Base-by-base conservation (phyloP, 2,797 vertebrate species). In the Hylomyscus alleni region DNA sequence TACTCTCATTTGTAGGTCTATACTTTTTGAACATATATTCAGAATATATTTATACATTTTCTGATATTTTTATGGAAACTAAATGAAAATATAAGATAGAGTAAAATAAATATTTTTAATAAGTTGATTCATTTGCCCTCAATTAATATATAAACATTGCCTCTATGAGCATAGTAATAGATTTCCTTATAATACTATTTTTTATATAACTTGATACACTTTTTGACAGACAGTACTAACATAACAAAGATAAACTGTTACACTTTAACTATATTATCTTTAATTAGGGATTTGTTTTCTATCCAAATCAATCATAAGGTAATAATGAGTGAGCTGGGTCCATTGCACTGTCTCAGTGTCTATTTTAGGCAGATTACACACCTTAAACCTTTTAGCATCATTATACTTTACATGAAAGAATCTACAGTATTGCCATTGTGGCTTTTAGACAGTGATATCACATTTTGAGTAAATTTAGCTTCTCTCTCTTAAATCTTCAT, bases 11-110 rank as follows among this genome's bases (percentile, higher is more conserved):
- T 40, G 17, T 24, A 90, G 40, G n/a, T 37, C 44, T 85, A 31
- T 14, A 20, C 26, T 69, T 31, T 85, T 95, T 73, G 89, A 24
- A 85, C 8, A 82, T 54, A 81, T 50, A 82, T 82, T 89, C 80
- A 75, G 34, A 89, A 92, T 26, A 11, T 87, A 62, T 40, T 37
- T 8, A 44, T 82, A 31, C 54, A 73, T 67, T 92, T 92, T 34
- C 77, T 76, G 94, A 92, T 44, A 73, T 62, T 87, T 8, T 67
- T 67, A 13, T 60, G n/a, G 89, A 75, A 98, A 92, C n/a, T 26
- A 56, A 87, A 78, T 24, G 15, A 82, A 96, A 95, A 52, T 76
- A 83, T 65, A 17, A 29, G 77, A 85, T 26, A 19, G 24, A 56
- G 2, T 34, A 62, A 78, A 88, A 14, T 31, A 8, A 77, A 4